Conservation (phyloP, 2,113 vertebrate species). For the Pituophis catenifer region DNA sequence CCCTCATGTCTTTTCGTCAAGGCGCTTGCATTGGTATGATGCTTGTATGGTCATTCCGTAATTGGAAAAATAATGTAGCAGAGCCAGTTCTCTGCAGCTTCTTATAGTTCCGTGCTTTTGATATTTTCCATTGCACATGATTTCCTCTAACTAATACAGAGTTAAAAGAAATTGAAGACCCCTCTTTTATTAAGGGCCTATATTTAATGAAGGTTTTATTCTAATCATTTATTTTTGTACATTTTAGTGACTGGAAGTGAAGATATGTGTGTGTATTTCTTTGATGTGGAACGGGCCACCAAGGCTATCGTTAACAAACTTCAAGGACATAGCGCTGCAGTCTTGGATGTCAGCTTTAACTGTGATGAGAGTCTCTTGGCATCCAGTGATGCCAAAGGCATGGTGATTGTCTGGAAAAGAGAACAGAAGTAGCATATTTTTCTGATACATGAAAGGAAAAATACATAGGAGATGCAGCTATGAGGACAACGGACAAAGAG, state of each 20-base stretch:
- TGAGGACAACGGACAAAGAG: background rate
- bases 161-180: background rate
- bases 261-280: constrained; percentile 92
- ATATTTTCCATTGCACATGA: background rate
- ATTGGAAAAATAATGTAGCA: background rate
- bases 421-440: constrained; percentile 81
- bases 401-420: constrained; percentile 93
- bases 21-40: constrained; percentile 89
- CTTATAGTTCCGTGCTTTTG: background rate
- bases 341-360: constrained; percentile 93
- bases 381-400: constrained; percentile 87
- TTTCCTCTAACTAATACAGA: background rate
- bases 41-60: background rate
- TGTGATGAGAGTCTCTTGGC: constrained; percentile 94
- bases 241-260: constrained; percentile 88
- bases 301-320: constrained; percentile 94
- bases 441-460: background rate
- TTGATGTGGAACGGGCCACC: constrained; percentile 88
- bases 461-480: background rate
- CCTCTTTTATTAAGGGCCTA: background rate
- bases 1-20: constrained; percentile 94
- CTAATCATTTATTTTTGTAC: background rate
- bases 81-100: background rate
- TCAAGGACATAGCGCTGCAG: constrained; percentile 87
- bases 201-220: background rate